A percentile compares a stretch with the other conserved stretches of the same genome.
Evolutionary conservation across 2,797 vertebrate genomes (phyloP).

Genomic region (Cynodonichthys magdalenae): DNA sequence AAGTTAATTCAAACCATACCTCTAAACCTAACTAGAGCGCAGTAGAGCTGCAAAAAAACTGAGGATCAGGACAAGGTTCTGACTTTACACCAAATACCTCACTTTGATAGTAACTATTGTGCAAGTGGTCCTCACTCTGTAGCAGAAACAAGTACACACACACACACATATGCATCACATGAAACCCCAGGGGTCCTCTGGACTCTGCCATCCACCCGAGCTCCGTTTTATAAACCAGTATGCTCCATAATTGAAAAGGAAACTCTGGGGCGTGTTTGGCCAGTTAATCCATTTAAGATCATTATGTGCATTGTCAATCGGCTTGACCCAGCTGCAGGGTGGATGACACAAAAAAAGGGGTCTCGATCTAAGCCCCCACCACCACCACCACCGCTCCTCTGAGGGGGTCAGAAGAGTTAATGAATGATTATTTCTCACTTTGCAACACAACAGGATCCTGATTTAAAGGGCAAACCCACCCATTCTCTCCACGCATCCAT

Average conservation of each 20-base stretch:
- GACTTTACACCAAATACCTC: too few species aligned
- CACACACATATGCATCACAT: constrained; percentile 31
- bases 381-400: too few species aligned
- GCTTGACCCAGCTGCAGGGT: constrained; percentile 79
- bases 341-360: constrained; percentile 61
- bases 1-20: too few species aligned
- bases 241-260: constrained; percentile 83
- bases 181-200: constrained; percentile 63
- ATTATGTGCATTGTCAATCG: constrained; percentile 81
- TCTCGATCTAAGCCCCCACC: constrained; percentile 44
- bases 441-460: constrained; percentile 79
- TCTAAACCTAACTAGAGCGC: too few species aligned
- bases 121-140: too few species aligned
- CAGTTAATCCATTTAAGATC: constrained; percentile 86
- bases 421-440: constrained; percentile 88
- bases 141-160: not conserved
- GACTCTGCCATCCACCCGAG: constrained; percentile 49
- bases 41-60: too few species aligned
- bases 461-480: constrained; percentile 62
- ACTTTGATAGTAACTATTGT: too few species aligned
- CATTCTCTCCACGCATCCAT: constrained; percentile 32
- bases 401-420: constrained; percentile 78
- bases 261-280: constrained; percentile 74
- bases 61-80: too few species aligned
- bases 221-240: constrained; percentile 75